Conservation (phyloP, 2,797 vertebrate genomes). For the Gastrophryne carolinensis region DNA sequence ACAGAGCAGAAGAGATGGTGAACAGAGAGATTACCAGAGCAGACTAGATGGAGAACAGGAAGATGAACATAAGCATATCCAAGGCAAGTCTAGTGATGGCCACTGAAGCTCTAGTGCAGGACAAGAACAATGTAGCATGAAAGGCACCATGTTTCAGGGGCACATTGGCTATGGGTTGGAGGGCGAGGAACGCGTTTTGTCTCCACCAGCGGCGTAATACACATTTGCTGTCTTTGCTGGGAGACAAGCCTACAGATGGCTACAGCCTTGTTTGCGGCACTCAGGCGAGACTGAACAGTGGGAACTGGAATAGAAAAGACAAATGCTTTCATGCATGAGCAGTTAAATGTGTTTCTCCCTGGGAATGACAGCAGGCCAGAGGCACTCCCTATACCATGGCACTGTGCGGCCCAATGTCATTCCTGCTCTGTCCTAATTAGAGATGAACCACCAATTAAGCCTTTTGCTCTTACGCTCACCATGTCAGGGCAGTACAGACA, state of each 20-base stretch:
- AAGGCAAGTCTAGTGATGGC: too few species aligned
- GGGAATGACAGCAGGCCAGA: background rate
- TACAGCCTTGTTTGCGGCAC: slow-evolving; percentile 32
- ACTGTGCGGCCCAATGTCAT: background rate
- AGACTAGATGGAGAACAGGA: too few species aligned
- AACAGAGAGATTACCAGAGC: too few species aligned
- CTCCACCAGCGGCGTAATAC: background rate
- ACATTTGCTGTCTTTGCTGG: slow-evolving; percentile 37
- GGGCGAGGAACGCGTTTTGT: background rate
- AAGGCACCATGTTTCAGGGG: background rate
- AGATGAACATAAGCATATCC: too few species aligned
- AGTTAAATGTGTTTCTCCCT: background rate
- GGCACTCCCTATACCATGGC: background rate
- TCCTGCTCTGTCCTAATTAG: too few species aligned
- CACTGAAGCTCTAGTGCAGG: too few species aligned
- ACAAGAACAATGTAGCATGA: background rate
- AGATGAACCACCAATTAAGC: too few species aligned
- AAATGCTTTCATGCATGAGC: slow-evolving; percentile 41
- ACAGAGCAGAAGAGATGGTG: too few species aligned
- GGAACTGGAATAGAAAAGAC: slow-evolving; percentile 41
- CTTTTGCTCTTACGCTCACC: too few species aligned
- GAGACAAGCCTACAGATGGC: background rate
- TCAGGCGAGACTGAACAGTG: slow-evolving; percentile 31
- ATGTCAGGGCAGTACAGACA: too few species aligned
- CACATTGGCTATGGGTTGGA: background rate